These are phyloP conservation scores for Drosophila birchii DNA, from an alignment of 2,888 invertebrate genomes.

Conservation along the genomic window DNA sequence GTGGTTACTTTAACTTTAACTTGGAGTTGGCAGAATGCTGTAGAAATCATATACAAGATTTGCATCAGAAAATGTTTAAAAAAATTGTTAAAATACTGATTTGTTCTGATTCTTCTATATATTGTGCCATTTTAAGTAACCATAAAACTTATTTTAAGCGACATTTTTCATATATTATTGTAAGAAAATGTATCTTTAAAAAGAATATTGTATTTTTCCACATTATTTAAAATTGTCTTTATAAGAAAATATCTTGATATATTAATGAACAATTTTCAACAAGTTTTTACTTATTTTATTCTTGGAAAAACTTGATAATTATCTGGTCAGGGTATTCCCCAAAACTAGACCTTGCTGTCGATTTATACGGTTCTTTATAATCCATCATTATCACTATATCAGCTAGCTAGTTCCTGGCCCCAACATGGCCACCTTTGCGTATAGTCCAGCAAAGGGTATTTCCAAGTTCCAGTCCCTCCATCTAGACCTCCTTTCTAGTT, in stretches of 20 bases:
- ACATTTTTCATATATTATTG: neutral
- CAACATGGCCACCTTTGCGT: neutral
- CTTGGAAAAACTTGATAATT: neutral
- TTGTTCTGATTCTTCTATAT: no score
- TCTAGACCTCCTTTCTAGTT: conserved; percentile 35
- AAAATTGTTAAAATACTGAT: neutral
- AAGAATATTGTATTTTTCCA: neutral
- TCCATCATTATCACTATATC: neutral
- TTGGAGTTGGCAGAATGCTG: neutral
- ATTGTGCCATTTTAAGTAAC: no score
- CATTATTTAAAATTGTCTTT: no score
- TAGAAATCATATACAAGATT: neutral
- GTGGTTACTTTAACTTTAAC: conserved; percentile 23
- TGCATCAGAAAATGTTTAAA: neutral
- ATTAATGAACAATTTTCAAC: neutral
- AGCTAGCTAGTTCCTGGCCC: neutral
- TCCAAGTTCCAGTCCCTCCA: neutral
- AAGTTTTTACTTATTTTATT: neutral
- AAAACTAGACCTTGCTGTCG: neutral
- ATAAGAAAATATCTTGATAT: no score
- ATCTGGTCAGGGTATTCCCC: neutral
- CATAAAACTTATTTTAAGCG: neutral
- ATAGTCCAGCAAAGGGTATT: conserved; percentile 17
- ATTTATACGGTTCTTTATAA: neutral
- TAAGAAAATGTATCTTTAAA: no score